Evolutionary conservation across 2,888 invertebrate species (phyloP).

Genomic region (Melinaea menophilus): DNA sequence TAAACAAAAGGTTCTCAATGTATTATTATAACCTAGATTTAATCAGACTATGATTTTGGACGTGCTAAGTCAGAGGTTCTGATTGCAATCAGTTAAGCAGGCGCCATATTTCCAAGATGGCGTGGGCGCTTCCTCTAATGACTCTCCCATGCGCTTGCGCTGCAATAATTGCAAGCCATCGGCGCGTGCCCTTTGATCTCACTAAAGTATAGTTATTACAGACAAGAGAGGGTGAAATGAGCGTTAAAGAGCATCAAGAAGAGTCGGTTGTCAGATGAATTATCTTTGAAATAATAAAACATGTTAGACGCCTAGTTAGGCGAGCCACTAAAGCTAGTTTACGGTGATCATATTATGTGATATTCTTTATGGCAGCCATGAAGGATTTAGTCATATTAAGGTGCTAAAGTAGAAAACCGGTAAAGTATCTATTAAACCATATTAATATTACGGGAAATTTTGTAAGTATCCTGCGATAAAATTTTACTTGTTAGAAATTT

Average conservation of each 20-base stretch:
- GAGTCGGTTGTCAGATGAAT: conserved; percentile 67
- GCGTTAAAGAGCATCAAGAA: conserved; percentile 60
- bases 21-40: background rate
- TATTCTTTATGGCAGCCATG: conserved; percentile 15
- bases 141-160: conserved; percentile 66
- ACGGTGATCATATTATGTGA: conserved; percentile 37
- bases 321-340: conserved; percentile 22
- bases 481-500: background rate
- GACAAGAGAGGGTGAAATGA: conserved; percentile 70
- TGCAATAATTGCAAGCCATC: conserved; percentile 71
- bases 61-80: conserved; percentile 42
- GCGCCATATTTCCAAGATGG: conserved; percentile 56
- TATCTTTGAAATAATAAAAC: conserved; percentile 68
- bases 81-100: conserved; percentile 67
- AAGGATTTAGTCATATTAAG: conserved; percentile 19
- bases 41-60: conserved; percentile 19
- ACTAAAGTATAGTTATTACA: conserved; percentile 70
- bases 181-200: conserved; percentile 74
- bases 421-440: conserved; percentile 15
- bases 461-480: conserved; percentile 8
- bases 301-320: conserved; percentile 51
- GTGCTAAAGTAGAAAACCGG: conserved; percentile 9
- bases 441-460: conserved; percentile 11
- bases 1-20: background rate
- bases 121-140: conserved; percentile 56